A percentile compares a stretch with the other conserved stretches of the same genome.
Conservation (phyloP, 2,888 invertebrate genomes). For the Polyommatus icarus region DNA sequence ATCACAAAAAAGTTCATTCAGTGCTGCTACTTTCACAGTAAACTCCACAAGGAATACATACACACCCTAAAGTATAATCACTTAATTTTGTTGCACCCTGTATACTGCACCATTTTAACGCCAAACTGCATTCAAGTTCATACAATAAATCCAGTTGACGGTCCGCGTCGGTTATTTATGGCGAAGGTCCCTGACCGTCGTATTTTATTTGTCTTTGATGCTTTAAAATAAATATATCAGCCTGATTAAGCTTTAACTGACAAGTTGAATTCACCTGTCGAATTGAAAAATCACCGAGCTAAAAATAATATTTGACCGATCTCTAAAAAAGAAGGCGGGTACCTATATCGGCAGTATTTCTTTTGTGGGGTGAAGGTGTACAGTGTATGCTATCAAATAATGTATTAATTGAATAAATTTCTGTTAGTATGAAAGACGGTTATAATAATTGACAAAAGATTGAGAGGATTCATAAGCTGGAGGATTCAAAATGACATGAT, state of each 20-base stretch:
- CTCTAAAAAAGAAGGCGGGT: neutral
- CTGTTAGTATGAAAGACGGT: neutral
- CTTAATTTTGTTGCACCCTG: neutral
- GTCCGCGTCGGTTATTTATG: conserved; percentile 14
- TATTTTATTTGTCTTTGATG: conserved; percentile 17
- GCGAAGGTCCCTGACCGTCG: conserved; percentile 5
- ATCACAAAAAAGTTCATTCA: no score
- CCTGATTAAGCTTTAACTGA: conserved; percentile 20
- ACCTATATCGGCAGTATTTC: neutral
- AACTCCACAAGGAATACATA: neutral
- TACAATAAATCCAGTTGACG: conserved; percentile 12
- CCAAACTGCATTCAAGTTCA: conserved; percentile 10
- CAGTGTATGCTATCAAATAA: neutral
- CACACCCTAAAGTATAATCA: neutral
- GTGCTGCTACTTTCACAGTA: neutral
- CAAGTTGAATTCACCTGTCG: conserved; percentile 18
- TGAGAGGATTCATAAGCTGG: no score
- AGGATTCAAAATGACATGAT: no score
- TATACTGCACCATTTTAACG: neutral
- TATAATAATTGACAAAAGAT: neutral
- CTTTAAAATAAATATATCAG: conserved; percentile 14
- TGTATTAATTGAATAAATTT: neutral
- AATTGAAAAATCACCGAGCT: conserved; percentile 11
- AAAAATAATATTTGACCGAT: neutral
- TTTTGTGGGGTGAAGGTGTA: neutral